These are phyloP conservation scores for Rafetus swinhoei DNA, from an alignment of 2,113 vertebrate genomes.

Conservation along the genomic window DNA sequence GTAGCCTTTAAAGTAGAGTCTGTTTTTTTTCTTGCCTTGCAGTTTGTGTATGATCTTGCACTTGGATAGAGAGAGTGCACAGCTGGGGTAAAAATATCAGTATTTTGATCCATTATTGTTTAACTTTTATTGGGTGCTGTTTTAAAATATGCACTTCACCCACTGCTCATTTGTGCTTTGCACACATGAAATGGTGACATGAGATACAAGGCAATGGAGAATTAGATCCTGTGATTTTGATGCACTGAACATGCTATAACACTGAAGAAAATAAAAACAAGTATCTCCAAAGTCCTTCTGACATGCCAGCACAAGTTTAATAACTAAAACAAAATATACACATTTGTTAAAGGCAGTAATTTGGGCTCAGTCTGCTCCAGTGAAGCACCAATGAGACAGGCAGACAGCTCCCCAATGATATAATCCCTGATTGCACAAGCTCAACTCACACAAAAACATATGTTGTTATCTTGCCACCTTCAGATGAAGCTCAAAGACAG, in stretches of 20 bases:
- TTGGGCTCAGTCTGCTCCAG: rapidly evolving
- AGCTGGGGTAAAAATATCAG: neutral
- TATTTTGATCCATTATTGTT: neutral
- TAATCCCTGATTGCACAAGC: neutral
- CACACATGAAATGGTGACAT: neutral
- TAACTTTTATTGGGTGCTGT: neutral
- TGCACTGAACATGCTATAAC: neutral
- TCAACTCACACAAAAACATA: neutral
- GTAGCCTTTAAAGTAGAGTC: neutral
- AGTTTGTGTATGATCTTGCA: neutral
- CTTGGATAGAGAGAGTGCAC: neutral
- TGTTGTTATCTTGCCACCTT: neutral
- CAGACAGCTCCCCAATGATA: rapidly evolving
- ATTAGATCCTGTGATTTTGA: rapidly evolving
- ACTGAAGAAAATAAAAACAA: neutral
- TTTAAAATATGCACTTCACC: neutral
- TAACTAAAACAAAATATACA: neutral
- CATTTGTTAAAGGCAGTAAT: neutral
- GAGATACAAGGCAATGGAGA: neutral
- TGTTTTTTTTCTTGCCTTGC: neutral
- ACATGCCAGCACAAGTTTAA: neutral
- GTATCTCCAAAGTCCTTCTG: neutral
- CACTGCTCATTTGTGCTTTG: neutral
- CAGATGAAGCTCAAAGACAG: neutral
- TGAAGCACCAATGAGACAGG: rapidly evolving